Base-by-base conservation (phyloP, 2,888 invertebrate genomes). In the Caenorhabditis sp. region DNA sequence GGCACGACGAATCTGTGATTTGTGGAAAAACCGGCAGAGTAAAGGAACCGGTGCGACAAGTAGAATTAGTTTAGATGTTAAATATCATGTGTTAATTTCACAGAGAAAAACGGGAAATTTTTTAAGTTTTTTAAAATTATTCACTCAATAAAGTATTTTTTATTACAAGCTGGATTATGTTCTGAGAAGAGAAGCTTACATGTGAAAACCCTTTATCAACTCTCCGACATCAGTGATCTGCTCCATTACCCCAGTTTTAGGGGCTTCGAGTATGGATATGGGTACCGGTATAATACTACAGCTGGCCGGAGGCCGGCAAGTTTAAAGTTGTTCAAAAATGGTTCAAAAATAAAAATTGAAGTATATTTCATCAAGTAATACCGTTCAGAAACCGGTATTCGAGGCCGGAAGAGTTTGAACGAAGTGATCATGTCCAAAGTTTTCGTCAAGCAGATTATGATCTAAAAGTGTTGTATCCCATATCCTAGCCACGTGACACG, bases 381-480 rank as follows among this genome's bases (percentile, higher is more conserved):
- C 8, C 20, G 1, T 60, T 51, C 37, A 76, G 80, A 76, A 71
- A 62, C 64, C n/a, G 71, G 71, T 32, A 76, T 81, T 0, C 22
- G 8, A 20, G 68, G 76, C 4, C 11, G 81, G 20, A 81, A 81
- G 28, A 69, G 70, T 35, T 51, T 70, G 40, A 77, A 81, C 51
- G 76, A 76, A 65, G 81, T 81, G 32, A 71, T 81, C 2, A 15
- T 81, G 0, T 81, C 81, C n/a, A 81, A 61, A 58, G 35, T 70
- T 1, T 81, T 81, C 32, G 62, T 77, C 15, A 70, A 71, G n/a
- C n/a, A n/a, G n/a, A n/a, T n/a, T n/a, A n/a, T n/a, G n/a, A n/a
- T n/a, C n/a, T n/a, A n/a, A n/a, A n/a, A n/a, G n/a, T n/a, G n/a
- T n/a, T n/a, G n/a, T n/a, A n/a, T n/a, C n/a, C n/a, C n/a, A n/a